Evolutionary conservation across 2,797 vertebrate species (phyloP).

Genomic region (Muscicapa striata): DNA sequence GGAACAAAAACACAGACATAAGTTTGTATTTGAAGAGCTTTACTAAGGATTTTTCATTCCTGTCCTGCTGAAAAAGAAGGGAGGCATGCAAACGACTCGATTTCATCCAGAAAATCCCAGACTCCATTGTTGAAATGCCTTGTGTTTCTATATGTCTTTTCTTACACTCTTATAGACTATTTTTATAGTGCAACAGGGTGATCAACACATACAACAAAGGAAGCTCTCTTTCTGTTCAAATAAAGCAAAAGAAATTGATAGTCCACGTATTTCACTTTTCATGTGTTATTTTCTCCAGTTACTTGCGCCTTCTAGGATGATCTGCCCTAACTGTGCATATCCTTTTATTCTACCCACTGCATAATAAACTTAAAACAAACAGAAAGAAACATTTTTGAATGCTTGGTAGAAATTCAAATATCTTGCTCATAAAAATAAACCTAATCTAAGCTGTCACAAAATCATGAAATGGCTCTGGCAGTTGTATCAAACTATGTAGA

Average conservation of each 20-base stretch:
- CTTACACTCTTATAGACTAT: background rate
- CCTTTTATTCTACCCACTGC: background rate
- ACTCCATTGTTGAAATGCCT: background rate
- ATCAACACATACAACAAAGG: background rate
- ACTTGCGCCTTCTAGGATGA: background rate
- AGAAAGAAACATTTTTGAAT: background rate
- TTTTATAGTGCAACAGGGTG: background rate
- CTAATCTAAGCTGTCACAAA: constrained; percentile 70
- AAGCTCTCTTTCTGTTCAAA: background rate
- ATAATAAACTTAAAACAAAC: background rate
- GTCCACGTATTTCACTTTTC: background rate
- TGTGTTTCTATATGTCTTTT: background rate
- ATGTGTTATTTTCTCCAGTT: background rate
- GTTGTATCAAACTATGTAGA: constrained; percentile 69
- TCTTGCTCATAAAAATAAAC: constrained; percentile 73
- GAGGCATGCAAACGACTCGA: fast-evolving
- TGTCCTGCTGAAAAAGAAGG: background rate
- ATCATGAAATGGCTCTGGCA: constrained; percentile 70
- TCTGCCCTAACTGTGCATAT: background rate
- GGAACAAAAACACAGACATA: background rate
- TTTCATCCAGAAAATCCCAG: background rate
- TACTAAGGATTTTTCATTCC: background rate
- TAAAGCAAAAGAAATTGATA: background rate
- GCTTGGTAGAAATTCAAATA: constrained; percentile 51
- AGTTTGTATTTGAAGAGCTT: background rate